Evolutionary conservation across 1,140 invertebrate species (phyloP).

Genomic region (Eupristina koningsbergeri): DNA sequence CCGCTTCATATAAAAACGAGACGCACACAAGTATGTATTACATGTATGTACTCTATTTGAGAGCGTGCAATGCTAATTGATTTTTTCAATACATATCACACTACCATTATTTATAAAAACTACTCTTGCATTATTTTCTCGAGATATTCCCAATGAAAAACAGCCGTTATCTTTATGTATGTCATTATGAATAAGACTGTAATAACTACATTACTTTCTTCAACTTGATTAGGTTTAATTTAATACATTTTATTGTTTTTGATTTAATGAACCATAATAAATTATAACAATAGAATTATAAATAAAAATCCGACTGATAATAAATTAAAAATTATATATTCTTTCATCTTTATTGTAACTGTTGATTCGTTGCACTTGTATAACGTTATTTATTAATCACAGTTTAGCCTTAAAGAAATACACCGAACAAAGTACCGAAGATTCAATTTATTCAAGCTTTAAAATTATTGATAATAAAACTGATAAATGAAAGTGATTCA

Average conservation of each 20-base stretch:
- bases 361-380: no score
- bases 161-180: no score
- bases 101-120: not conserved
- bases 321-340: no score
- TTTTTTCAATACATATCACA: conserved; percentile 1
- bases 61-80: conserved; percentile 9
- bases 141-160: not conserved
- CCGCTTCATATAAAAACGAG: conserved; percentile 27
- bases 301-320: no score
- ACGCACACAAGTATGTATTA: not conserved
- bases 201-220: no score
- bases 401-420: not conserved
- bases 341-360: no score
- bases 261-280: no score
- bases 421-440: not conserved
- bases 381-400: no score
- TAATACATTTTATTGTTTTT: no score
- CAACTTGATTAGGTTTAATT: no score
- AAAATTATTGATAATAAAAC: not conserved
- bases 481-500: not conserved
- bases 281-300: no score
- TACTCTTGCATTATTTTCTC: not conserved
- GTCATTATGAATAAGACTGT: no score
- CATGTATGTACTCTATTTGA: not conserved
- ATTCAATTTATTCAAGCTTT: not conserved